Conservation (phyloP, 2,113 vertebrate species). For the Pelusios castaneus region DNA sequence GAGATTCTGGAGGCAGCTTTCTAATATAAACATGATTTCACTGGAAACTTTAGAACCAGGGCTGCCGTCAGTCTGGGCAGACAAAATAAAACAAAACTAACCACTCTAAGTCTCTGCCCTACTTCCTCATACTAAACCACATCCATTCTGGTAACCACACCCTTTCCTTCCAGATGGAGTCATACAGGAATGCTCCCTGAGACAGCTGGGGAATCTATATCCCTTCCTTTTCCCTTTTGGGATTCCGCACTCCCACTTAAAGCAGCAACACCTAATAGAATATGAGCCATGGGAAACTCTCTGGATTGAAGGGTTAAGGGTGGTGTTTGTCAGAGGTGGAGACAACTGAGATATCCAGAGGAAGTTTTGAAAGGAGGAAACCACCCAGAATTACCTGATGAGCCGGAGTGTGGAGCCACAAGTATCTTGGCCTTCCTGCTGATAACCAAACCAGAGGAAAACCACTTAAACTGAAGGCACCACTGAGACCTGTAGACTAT, state of each 20-base stretch:
- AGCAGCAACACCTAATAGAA: not conserved
- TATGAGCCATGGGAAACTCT: not conserved
- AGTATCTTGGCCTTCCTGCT: not conserved
- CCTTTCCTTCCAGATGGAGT: not conserved
- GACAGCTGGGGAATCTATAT: accelerated
- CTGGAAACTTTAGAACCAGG: not conserved
- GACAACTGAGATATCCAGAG: not conserved
- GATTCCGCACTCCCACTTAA: not conserved
- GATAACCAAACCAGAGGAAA: not conserved
- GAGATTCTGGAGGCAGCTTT: not conserved
- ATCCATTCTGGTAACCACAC: not conserved
- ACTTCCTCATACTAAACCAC: not conserved
- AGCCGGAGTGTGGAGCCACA: not conserved
- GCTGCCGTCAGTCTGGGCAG: not conserved
- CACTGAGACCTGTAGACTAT: accelerated
- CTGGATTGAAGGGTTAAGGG: not conserved
- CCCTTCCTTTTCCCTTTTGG: not conserved
- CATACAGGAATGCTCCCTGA: not conserved
- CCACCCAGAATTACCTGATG: not conserved
- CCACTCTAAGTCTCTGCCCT: not conserved
- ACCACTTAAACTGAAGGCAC: not conserved
- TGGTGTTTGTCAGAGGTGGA: not conserved
- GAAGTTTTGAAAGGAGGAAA: not conserved
- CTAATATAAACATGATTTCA: not conserved
- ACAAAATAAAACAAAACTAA: not conserved